These are phyloP conservation scores for Arctia plantaginis DNA, from an alignment of 2,888 invertebrate species.

Conservation along the genomic window DNA sequence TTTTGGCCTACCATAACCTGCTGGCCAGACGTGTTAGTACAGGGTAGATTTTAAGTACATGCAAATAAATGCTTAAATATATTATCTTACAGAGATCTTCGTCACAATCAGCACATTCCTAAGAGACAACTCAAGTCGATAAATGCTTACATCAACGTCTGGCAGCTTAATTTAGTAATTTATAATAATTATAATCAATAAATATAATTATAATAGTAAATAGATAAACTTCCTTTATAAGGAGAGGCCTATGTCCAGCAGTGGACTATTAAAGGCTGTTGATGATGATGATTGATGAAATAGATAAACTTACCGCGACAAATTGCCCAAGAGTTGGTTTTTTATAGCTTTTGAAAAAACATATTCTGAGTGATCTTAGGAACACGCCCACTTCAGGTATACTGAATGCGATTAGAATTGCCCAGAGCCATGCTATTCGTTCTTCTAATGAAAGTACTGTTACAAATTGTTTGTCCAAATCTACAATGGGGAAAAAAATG, in stretches of 20 bases:
- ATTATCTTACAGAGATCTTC: neutral
- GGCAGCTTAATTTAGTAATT: neutral
- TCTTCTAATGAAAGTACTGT: conserved; percentile 88
- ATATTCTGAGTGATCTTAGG: conserved; percentile 89
- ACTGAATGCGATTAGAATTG: conserved; percentile 90
- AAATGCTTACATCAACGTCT: neutral
- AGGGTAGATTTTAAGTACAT: no score
- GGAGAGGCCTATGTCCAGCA: no score
- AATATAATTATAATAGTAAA: no score
- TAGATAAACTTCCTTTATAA: no score
- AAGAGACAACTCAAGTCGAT: neutral
- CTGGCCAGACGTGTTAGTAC: no score
- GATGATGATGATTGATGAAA: no score
- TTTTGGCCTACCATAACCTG: no score
- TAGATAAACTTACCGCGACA: conserved; percentile 82
- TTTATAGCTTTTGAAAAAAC: conserved; percentile 90
- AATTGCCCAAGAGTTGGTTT: conserved; percentile 86
- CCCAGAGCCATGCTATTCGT: conserved; percentile 93
- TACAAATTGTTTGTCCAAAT: conserved; percentile 87
- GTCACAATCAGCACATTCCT: neutral
- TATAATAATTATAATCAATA: no score
- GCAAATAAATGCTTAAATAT: neutral
- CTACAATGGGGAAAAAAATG: conserved; percentile 69
- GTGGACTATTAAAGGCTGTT: no score
- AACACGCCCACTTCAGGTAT: conserved; percentile 92